Conservation (phyloP, 2,113 vertebrate genomes). For the Atherinomorus stipes region DNA sequence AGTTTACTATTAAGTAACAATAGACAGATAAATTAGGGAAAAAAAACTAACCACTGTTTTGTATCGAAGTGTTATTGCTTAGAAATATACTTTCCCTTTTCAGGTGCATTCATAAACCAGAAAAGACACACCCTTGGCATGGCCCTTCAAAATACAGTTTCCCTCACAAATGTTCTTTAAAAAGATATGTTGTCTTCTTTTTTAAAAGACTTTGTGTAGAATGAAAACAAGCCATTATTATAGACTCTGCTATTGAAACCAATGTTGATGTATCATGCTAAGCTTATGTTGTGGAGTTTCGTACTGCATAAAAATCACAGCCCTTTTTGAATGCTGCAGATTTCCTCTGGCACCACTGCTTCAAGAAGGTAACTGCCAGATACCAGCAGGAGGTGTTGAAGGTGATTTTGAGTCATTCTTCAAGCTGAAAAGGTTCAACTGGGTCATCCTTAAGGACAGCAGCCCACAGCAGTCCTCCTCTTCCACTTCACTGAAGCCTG, state of each 20-base stretch:
- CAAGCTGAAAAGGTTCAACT: background rate
- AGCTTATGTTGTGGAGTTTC: background rate
- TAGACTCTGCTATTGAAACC: background rate
- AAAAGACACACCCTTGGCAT: too few species aligned
- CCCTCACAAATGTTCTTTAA: too few species aligned
- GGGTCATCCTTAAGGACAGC: conserved; percentile 13
- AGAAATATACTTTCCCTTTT: too few species aligned
- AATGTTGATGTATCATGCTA: background rate
- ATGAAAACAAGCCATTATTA: background rate
- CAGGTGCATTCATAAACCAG: too few species aligned
- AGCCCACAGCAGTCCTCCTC: background rate
- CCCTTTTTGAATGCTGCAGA: background rate
- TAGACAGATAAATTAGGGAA: background rate
- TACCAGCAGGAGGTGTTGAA: background rate
- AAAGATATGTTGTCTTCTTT: background rate
- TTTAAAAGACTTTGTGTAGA: background rate
- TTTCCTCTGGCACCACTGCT: background rate
- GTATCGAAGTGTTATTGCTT: too few species aligned
- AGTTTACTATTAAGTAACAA: too few species aligned
- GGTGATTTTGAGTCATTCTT: conserved; percentile 1
- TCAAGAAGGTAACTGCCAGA: background rate
- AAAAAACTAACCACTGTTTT: background rate
- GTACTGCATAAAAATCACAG: background rate
- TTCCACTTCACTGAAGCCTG: conserved; percentile 3
- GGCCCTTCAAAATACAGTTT: too few species aligned